Conservation (phyloP, 1,140 invertebrate species). For the Saccostrea echinata region DNA sequence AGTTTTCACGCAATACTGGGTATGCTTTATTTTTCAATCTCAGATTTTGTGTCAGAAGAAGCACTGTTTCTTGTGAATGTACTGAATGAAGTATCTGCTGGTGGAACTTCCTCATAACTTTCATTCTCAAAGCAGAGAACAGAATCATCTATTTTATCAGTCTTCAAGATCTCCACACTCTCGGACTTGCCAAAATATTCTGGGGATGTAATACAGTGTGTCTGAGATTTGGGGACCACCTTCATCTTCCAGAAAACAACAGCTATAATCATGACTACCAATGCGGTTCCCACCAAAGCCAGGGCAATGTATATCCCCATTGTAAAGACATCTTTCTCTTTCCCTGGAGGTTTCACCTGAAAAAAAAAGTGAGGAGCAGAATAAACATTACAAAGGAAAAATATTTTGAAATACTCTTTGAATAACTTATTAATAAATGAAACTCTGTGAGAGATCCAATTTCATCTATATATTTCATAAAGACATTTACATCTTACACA, state of each 20-base stretch:
- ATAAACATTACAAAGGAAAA: too few species aligned
- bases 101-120: neutral
- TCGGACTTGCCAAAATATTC: constrained; percentile 9
- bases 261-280: constrained; percentile 44
- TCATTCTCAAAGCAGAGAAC: neutral
- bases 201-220: constrained; percentile 37
- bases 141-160: neutral
- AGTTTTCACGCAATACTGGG: neutral
- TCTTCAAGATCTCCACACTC: neutral
- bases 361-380: neutral
- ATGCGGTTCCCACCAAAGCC: constrained; percentile 35
- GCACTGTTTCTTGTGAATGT: neutral
- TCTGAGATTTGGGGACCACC: constrained; percentile 66
- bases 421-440: too few species aligned
- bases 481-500: too few species aligned
- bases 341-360: neutral
- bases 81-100: neutral
- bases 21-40: neutral
- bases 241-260: constrained; percentile 62
- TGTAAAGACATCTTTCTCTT: neutral
- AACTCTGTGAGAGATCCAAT: too few species aligned
- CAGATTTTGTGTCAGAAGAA: neutral
- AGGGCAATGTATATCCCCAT: neutral
- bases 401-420: too few species aligned
- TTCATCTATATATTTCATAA: too few species aligned